These are phyloP conservation scores for Drosophila falleni DNA, from an alignment of 2,888 invertebrate genomes.

Conservation along the genomic window DNA sequence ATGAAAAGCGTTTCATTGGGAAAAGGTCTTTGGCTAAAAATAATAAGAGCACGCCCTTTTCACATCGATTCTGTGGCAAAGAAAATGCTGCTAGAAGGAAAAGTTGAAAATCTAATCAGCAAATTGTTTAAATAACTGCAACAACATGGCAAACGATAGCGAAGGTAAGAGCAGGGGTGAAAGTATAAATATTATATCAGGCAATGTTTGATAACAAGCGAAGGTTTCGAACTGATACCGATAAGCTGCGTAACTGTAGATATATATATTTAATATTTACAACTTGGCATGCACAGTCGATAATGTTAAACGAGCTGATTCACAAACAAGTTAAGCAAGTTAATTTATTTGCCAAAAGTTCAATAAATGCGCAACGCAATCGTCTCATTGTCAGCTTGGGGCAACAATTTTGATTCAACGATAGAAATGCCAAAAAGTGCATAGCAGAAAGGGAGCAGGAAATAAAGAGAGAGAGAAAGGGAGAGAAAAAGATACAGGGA, in stretches of 20 bases:
- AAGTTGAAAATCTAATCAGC: slow-evolving; percentile 73
- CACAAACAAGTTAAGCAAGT: slow-evolving; percentile 27
- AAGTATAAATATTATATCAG: slow-evolving; percentile 23
- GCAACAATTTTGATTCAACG: slow-evolving; percentile 28
- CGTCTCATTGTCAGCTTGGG: slow-evolving; percentile 30
- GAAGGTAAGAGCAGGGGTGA: neutral
- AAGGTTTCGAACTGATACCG: slow-evolving; percentile 31
- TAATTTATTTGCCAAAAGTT: slow-evolving; percentile 57
- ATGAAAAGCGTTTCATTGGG: slow-evolving; percentile 36
- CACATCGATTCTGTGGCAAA: slow-evolving; percentile 9
- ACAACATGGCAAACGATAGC: slow-evolving; percentile 37
- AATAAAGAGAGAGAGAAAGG: neutral
- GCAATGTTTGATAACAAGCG: slow-evolving; percentile 49
- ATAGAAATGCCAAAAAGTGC: slow-evolving; percentile 54
- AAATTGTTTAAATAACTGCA: slow-evolving; percentile 78
- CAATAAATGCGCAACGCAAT: slow-evolving; percentile 41
- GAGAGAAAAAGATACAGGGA: neutral
- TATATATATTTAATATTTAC: neutral
- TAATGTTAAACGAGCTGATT: slow-evolving; percentile 24
- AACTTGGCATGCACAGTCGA: neutral
- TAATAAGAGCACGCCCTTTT: slow-evolving; percentile 12
- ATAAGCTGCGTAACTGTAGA: slow-evolving; percentile 41
- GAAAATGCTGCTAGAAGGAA: slow-evolving; percentile 12
- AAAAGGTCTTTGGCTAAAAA: slow-evolving; percentile 2
- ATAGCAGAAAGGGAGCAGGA: slow-evolving; percentile 10